phyloP scores from a whole-genome alignment of 2,888 invertebrate species.

The Cabera pusaria region DNA sequence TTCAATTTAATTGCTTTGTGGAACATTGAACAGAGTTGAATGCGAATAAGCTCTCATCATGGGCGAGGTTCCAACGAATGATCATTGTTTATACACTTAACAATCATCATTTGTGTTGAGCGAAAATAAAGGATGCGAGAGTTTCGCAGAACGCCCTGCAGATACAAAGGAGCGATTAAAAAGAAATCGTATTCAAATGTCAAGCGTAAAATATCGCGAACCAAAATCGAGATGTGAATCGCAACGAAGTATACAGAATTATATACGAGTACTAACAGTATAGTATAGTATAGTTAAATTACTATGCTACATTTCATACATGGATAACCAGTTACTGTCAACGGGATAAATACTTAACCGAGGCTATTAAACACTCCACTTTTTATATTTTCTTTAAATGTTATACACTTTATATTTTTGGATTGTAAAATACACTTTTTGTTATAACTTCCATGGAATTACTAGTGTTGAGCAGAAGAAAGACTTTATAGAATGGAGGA shows the following conservation, averaged over 20 bases:
- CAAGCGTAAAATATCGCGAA: slow-evolving; percentile 34
- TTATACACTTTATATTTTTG: too few species aligned
- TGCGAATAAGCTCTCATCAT: slow-evolving; percentile 43
- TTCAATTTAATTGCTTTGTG: slow-evolving; percentile 55
- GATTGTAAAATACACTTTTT: too few species aligned
- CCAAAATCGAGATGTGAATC: slow-evolving; percentile 22
- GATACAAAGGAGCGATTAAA: slow-evolving; percentile 35
- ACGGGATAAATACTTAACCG: too few species aligned
- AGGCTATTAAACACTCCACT: too few species aligned
- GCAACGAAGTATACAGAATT: too few species aligned
- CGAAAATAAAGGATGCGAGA: slow-evolving; percentile 49
- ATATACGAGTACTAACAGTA: too few species aligned
- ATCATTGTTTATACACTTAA: slow-evolving; percentile 46
- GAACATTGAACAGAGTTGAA: slow-evolving; percentile 60
- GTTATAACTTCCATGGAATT: too few species aligned
- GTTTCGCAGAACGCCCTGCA: slow-evolving; percentile 28
- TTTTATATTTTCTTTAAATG: too few species aligned
- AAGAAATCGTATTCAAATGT: slow-evolving; percentile 34
- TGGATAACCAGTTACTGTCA: too few species aligned
- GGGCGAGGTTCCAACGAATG: slow-evolving; percentile 46
- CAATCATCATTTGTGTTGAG: slow-evolving; percentile 53
- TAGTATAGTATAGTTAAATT: too few species aligned
- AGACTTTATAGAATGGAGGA: slow-evolving; percentile 5
- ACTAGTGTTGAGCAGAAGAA: too few species aligned
- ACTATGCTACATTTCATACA: too few species aligned